Conservation (phyloP, 1,140 invertebrate genomes). For the Dinothrombium tinctorium region DNA sequence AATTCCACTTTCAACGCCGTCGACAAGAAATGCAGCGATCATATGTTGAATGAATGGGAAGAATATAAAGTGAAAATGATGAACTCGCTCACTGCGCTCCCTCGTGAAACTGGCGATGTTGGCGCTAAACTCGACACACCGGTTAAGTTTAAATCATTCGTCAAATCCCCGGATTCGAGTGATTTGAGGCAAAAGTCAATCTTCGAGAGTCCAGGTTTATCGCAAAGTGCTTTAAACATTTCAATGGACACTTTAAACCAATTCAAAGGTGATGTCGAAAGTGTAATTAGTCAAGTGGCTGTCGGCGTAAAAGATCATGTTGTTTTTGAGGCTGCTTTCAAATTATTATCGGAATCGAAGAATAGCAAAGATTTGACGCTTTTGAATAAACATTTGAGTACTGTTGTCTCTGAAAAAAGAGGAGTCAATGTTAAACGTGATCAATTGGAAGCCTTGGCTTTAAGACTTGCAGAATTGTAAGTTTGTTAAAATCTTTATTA, state of each 20-base stretch:
- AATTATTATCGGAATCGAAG: constrained; percentile 38
- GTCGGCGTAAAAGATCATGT: constrained; percentile 43
- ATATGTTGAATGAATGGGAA: constrained; percentile 62
- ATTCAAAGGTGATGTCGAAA: constrained; percentile 25
- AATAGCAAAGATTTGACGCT: constrained; percentile 15
- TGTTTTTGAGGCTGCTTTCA: constrained; percentile 66
- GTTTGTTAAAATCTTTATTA: no score
- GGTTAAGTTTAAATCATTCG: no score
- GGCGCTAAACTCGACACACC: no score
- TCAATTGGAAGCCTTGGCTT: constrained; percentile 13
- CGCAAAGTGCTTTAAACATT: no score
- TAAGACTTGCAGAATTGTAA: constrained; percentile 16
- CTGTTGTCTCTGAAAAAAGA: constrained; percentile 12
- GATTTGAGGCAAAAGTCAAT: no score
- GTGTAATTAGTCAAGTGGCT: constrained; percentile 28
- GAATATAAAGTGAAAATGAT: constrained; percentile 63
- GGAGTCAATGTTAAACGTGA: constrained; percentile 13
- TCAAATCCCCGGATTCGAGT: no score
- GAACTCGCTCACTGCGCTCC: constrained; percentile 30
- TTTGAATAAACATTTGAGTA: constrained; percentile 15
- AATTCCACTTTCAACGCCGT: constrained; percentile 31
- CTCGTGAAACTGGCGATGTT: no score
- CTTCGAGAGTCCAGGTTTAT: no score
- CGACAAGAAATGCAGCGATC: constrained; percentile 49
- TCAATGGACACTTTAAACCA: no score